Evolutionary conservation across 2,888 invertebrate species (phyloP), one percentile per base, ranked within the genome.

Genomic region (Clunio marinus): DNA sequence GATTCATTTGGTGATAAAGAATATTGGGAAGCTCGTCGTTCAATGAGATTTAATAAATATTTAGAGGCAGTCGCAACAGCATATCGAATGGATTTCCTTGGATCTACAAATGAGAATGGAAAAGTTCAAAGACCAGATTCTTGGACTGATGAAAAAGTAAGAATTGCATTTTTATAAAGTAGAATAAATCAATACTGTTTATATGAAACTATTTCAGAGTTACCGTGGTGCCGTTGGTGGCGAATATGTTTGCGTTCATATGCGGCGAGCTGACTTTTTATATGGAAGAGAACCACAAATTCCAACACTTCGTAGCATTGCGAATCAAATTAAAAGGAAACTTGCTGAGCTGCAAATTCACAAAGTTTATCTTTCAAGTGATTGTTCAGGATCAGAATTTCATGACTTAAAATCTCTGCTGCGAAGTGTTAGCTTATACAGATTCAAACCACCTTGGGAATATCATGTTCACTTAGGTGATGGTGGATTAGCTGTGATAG

Each of bases 401-500:
- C 74, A 76, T 59, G 76, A 77, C 69, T 71, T 78, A 0, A 75
- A 75, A 72, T 73, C 75, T 35, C 74, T 77, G 24, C 72, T 77
- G 24, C 70, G 66, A n/a, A 73, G 75, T 25, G 74, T 73, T 1
- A 73, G 73, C 5, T 72, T 75, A 2, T 73, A 75, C 1, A 75
- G 76, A 28, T 79, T 76, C 59, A 72, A 71, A 1, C 73, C 77
- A 1, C 63, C 63, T 17, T 63, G 46, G 45, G 63, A 63, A 20
- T 63, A 27, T 46, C 66, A 66, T 8, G 24, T 55, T 5, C 46
- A 71, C 32, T 72, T 79, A 0, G 77, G 84, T 75, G 94, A 95
- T 75, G 96, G 96, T 1, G 93, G 92, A 1, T 76, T 91, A 24
- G 95, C 97, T 0, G 92, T 97, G 69, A 86, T 97, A 62, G 97